These are phyloP conservation scores for Galeopsomyia nigrocyanea DNA, from an alignment of 2,888 invertebrate species.

Conservation along the genomic window DNA sequence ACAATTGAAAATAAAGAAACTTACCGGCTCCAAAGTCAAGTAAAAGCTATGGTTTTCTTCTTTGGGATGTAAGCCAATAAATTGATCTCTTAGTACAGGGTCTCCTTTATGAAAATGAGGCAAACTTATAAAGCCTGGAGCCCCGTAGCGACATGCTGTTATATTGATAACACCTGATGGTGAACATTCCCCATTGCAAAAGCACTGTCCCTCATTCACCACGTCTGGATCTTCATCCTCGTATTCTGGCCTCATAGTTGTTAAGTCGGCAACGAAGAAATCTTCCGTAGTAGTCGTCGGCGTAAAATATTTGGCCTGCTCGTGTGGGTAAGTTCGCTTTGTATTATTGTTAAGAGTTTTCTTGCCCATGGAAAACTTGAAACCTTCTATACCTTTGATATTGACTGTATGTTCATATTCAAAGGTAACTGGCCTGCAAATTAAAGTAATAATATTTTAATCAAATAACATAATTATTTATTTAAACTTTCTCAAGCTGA, in stretches of 20 bases:
- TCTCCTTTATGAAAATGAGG: conserved; percentile 89
- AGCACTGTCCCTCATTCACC: conserved; percentile 72
- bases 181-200: conserved; percentile 80
- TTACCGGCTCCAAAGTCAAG: conserved; percentile 82
- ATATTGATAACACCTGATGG: conserved; percentile 84
- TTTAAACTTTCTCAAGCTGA: too few species aligned
- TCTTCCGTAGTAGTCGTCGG: conserved; percentile 64
- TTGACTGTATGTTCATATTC: conserved; percentile 73
- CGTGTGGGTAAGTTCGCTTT: conserved; percentile 61
- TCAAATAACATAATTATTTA: too few species aligned
- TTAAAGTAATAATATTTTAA: too few species aligned
- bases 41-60: conserved; percentile 81
- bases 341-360: conserved; percentile 71
- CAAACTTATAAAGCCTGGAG: conserved; percentile 86
- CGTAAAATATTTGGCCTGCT: conserved; percentile 63
- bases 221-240: conserved; percentile 57
- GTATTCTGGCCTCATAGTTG: conserved; percentile 39
- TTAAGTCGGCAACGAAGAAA: conserved; percentile 59
- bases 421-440: conserved; percentile 56
- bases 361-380: conserved; percentile 77
- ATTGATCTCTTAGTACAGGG: conserved; percentile 74
- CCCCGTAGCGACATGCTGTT: conserved; percentile 83
- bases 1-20: conserved; percentile 17
- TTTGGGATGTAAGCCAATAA: conserved; percentile 80
- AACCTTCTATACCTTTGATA: conserved; percentile 75